These are phyloP conservation scores for Cyprinella venusta DNA, from an alignment of 2,797 vertebrate species.

Conservation along the genomic window DNA sequence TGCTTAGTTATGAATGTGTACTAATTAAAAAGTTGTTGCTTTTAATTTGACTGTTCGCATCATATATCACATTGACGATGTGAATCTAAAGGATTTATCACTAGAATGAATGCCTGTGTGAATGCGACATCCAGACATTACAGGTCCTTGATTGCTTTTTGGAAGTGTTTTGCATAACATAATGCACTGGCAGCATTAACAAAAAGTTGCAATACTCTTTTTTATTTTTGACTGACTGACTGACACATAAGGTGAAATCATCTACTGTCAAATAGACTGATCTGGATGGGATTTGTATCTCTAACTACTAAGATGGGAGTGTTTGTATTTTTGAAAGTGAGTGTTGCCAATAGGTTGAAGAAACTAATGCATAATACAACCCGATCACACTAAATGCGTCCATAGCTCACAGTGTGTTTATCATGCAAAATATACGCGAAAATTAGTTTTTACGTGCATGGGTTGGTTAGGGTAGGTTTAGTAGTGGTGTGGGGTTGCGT, in stretches of 20 bases:
- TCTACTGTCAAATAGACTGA: background rate
- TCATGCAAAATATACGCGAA: no score
- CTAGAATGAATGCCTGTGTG: background rate
- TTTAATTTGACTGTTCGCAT: background rate
- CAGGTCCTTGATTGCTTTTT: constrained; percentile 1
- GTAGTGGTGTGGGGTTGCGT: no score
- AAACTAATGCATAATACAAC: background rate
- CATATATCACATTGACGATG: background rate
- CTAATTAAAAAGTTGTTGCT: background rate
- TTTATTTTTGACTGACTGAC: background rate
- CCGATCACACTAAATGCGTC: no score
- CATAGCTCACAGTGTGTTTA: no score
- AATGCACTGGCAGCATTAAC: background rate
- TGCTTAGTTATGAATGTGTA: background rate
- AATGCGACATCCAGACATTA: background rate
- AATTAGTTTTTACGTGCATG: no score
- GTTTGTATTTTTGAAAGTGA: background rate
- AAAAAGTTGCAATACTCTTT: background rate
- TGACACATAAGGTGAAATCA: background rate
- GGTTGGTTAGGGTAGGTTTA: no score
- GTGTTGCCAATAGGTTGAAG: background rate
- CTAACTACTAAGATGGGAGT: background rate
- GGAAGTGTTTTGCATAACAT: background rate
- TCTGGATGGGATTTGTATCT: background rate
- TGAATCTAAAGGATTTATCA: background rate